Conservation (phyloP, 2,113 vertebrate genomes). For the Anolis carolinensis region DNA sequence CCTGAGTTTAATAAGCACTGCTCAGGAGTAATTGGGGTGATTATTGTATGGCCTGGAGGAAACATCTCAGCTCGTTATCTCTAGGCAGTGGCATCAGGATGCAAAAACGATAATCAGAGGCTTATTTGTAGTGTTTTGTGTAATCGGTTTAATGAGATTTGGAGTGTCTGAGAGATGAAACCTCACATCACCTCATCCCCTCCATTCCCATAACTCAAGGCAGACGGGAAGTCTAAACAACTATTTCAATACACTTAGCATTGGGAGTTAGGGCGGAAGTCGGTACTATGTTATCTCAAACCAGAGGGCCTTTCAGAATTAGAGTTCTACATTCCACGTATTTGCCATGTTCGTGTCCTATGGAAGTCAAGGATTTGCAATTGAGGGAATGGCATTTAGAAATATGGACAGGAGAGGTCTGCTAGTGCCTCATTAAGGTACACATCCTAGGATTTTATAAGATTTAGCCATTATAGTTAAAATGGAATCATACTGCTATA, state of each 20-base stretch:
- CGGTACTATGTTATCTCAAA: neutral
- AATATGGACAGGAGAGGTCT: too few relatives aligned
- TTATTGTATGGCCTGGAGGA: slow-evolving; percentile 64
- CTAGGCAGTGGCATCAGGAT: slow-evolving; percentile 64
- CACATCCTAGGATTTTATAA: too few relatives aligned
- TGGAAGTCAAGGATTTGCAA: too few relatives aligned
- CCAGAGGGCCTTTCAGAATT: neutral
- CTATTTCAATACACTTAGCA: slow-evolving; percentile 1
- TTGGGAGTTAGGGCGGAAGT: neutral
- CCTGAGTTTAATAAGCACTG: slow-evolving; percentile 65
- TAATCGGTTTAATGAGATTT: slow-evolving; percentile 53
- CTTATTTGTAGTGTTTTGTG: slow-evolving; percentile 68
- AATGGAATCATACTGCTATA: too few relatives aligned
- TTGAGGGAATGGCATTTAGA: too few relatives aligned
- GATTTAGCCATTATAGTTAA: too few relatives aligned
- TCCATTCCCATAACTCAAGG: neutral
- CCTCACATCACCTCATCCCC: neutral
- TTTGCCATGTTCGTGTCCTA: too few relatives aligned
- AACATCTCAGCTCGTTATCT: slow-evolving; percentile 66
- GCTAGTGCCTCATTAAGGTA: too few relatives aligned
- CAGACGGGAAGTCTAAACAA: neutral
- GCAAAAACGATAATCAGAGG: slow-evolving; percentile 56
- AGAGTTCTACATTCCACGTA: too few relatives aligned
- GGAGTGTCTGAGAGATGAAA: slow-evolving; percentile 46
- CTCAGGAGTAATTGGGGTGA: slow-evolving; percentile 68